Evolutionary conservation across 2,888 invertebrate species (phyloP), one percentile per base, ranked within the genome.

Genomic region (Marronus borbonicus): DNA sequence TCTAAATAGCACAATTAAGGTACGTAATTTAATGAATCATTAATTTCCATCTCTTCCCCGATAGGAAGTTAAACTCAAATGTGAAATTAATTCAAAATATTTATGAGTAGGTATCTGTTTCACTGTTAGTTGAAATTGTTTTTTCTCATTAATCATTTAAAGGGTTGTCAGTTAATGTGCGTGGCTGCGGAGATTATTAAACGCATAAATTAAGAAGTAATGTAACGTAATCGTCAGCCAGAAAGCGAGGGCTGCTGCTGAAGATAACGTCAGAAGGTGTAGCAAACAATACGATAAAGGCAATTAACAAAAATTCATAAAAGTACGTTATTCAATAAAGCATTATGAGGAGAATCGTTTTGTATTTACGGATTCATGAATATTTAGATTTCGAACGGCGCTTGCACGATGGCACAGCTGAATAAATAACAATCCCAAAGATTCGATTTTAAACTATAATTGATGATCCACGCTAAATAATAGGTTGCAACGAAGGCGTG

Each of bases 101-200:
- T 78, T 78, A 78, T 76, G 76, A 78, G 78, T 24, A 50, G 24
- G 50, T 69, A 78, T 78, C 62, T 39, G 76, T 69, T 76, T 79
- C 76, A 64, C 58, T 66, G 52, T 74, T 79, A 74, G 31, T 64
- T 39, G 70, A 70, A 79, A 77, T 76, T 72, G 80, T 81, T 79
- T 78, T 80, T 80, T 60, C 68, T 75, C 77, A 80, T 81, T 79
- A 81, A 81, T 81, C 81, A 81, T 76, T 60, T 75, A 76, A 79
- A 78, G 80, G 81, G 81, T 80, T 81, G 81, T 79, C 79, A 79
- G 79, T 76, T 36, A 79, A 79, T 77, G 77, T 79, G 78, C 80
- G 78, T 80, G 79, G 79, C 78, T 79, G 76, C 77, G 80, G 80
- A 80, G 80, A 81, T 81, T 81, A 81, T 81, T 80, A 81, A 79